Evolutionary conservation across 2,113 vertebrate genomes (phyloP).

Genomic region (Brachirus orientalis): DNA sequence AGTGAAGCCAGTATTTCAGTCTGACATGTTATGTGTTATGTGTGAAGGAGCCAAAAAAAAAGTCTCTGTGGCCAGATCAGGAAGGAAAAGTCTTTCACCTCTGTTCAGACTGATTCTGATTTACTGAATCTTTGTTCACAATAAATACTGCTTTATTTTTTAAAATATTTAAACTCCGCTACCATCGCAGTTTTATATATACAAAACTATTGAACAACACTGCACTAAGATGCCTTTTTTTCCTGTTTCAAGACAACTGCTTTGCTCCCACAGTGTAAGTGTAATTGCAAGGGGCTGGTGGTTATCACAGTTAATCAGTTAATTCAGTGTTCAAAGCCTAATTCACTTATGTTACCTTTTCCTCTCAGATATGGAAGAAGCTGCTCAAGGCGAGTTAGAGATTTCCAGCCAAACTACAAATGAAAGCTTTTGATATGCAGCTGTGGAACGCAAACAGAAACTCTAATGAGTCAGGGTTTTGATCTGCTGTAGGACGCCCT

Average conservation of each 20-base stretch:
- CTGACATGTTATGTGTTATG: too few species aligned
- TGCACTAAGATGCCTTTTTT: too few species aligned
- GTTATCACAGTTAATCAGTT: conserved; percentile 26
- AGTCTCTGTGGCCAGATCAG: too few species aligned
- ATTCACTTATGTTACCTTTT: conserved; percentile 31
- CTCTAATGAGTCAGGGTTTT: conserved; percentile 55
- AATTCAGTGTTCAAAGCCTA: conserved; percentile 21
- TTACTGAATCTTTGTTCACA: too few species aligned
- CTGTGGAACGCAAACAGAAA: conserved; percentile 51
- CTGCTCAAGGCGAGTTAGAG: conserved; percentile 20
- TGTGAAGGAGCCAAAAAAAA: too few species aligned
- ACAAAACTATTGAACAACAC: too few species aligned
- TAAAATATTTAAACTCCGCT: too few species aligned
- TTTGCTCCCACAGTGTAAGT: background rate
- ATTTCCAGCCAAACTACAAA: conserved; percentile 31
- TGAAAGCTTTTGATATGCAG: conserved; percentile 44
- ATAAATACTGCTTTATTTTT: too few species aligned
- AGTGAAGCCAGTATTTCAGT: too few species aligned
- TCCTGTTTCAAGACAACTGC: background rate
- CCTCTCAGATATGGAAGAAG: conserved; percentile 23
- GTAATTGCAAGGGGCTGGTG: conserved; percentile 6
- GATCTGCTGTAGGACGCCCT: conserved; percentile 42
- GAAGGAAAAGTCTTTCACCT: too few species aligned
- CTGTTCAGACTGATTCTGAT: too few species aligned
- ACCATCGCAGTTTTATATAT: too few species aligned